Evolutionary conservation across 2,113 vertebrate species (phyloP), one percentile per base, ranked within the genome.

Genomic region (Leptobrachium ailaonicum): DNA sequence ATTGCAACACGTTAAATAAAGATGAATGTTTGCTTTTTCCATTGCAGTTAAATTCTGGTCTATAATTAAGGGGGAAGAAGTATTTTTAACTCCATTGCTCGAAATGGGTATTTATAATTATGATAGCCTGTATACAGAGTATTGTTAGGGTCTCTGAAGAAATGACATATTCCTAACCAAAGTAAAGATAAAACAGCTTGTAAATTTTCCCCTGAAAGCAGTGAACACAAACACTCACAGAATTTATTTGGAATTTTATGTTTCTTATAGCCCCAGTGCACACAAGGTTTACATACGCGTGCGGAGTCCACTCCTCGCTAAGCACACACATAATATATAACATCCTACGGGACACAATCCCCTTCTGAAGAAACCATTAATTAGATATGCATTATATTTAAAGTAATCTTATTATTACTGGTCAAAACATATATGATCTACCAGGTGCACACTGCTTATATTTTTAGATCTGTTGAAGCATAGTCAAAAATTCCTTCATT

Each of bases 201-300:
- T 73, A 79, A 79, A 79, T 79, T 79, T 70, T 62, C 77, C 11
- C 9, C 11, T 63, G 70, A 71, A 40, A 60, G 6, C 14, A 40
- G 47, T 45, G 68, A 50, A 79, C 56, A 63, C 72, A 79, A 79
- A 58, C 66, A 66, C 77, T 66, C 62, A 73, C 12, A 73, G 47
- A 66, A 73, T 79, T 79, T 56, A 79, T 79, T 73, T 79, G 60
- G 45, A 72, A 73, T 79, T 79, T 79, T 79, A 72, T 45, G 50
- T 72, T 72, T n/a, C 6, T 54, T 62, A 50, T 41, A 47, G 41
- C 53, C 67, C 56, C 54, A 79, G 77, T 73, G 77, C 70, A 73
- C 69, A 79, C 47, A 40, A 79, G 69, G 77, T 73, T 66, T n/a
- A n/a, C n/a, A 79, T 62, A 73, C 58, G 47, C 77, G 20, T 32